These are phyloP conservation scores for Petromus typicus DNA, from an alignment of 2,113 vertebrate genomes.

Conservation along the genomic window DNA sequence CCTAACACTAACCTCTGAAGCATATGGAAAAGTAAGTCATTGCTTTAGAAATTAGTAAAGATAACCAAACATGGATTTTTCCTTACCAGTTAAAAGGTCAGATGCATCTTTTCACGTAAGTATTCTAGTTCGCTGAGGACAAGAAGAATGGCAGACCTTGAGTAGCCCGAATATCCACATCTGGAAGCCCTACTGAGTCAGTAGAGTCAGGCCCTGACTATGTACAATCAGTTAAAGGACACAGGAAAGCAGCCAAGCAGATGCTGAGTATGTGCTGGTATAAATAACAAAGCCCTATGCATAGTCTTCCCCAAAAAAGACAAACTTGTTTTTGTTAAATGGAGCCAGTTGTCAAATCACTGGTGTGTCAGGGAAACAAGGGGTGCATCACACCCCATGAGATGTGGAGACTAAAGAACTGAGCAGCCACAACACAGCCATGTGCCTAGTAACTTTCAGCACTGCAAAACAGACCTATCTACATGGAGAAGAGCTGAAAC, in stretches of 20 bases:
- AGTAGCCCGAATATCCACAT: background rate
- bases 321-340: background rate
- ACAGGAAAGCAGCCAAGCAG: too few relatives aligned
- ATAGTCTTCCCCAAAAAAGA: background rate
- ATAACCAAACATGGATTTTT: background rate
- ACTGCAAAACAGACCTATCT: too few relatives aligned
- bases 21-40: background rate
- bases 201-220: too few relatives aligned
- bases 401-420: background rate
- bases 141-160: background rate
- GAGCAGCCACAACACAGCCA: background rate
- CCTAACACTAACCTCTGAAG: background rate
- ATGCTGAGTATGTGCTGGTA: background rate
- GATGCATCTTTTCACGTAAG: background rate
- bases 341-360: background rate
- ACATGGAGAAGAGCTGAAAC: background rate
- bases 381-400: too few relatives aligned
- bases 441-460: fast-evolving
- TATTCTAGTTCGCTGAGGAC: too few relatives aligned
- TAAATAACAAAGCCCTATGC: too few relatives aligned
- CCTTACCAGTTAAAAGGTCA: background rate
- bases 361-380: background rate
- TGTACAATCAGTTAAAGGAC: too few relatives aligned
- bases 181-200: background rate
- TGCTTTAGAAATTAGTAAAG: background rate